Conservation (phyloP, 2,113 vertebrate genomes). For the Verasper variegatus region DNA sequence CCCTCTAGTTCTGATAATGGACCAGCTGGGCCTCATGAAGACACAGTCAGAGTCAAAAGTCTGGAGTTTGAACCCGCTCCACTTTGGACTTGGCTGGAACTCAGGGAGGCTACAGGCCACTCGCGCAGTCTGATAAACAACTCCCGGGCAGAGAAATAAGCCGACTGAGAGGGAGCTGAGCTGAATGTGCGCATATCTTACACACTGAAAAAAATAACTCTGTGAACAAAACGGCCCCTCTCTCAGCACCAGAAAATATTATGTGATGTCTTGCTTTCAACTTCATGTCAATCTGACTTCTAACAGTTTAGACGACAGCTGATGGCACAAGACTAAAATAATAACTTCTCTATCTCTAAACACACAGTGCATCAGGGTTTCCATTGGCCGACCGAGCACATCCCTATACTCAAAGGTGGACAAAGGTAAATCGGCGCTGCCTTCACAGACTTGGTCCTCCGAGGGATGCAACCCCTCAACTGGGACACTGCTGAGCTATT, state of each 20-base stretch:
- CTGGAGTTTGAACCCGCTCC: slow-evolving; percentile 58
- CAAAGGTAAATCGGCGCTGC: no score
- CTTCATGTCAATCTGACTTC: background rate
- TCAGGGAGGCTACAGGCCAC: slow-evolving; percentile 60
- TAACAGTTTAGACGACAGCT: no score
- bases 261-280: background rate
- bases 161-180: slow-evolving; percentile 4
- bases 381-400: background rate
- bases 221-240: background rate
- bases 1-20: slow-evolving; percentile 52
- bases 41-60: slow-evolving; percentile 57
- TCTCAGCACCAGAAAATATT: background rate
- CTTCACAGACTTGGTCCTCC: no score
- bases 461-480: no score
- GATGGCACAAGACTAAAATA: no score
- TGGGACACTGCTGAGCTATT: no score
- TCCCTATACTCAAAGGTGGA: no score
- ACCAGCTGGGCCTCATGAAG: slow-evolving; percentile 44
- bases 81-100: slow-evolving; percentile 64
- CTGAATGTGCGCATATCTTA: background rate
- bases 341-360: background rate
- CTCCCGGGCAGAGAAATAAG: slow-evolving; percentile 18
- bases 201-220: background rate
- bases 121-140: slow-evolving; percentile 68
- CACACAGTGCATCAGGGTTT: slow-evolving; percentile 4